Base-by-base conservation (phyloP, 2,888 invertebrate genomes). In the Diadegma fenestrale region DNA sequence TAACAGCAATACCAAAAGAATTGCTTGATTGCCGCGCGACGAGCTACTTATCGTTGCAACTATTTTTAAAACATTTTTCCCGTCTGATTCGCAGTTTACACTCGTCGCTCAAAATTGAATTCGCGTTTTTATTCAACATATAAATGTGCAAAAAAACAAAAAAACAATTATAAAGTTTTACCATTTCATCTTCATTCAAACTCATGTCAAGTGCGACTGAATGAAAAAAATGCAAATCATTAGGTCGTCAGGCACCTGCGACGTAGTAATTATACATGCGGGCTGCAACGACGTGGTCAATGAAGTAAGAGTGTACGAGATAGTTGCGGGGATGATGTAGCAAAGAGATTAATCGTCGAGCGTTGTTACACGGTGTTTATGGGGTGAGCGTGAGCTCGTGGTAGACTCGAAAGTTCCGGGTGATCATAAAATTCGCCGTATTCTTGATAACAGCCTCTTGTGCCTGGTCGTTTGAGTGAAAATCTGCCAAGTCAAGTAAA, bases 1-100 rank as follows among this genome's bases (percentile, higher is more conserved):
- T 88, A 88, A 88, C 88, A 87, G 84, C 87, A 88, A 87, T 88
- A 87, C 88, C 69, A 68, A 77, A n/a, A 73, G 77, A 83, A 75
- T 68, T 45, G 80, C 77, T 78, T 78, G 80, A 83, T 86, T 82
- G 77, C 77, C 66, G 61, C 80, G 73, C 80, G 73, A 37, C 58
- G 77, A 80, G 73, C 63, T 80, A 68, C 66, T 82, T 86, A 77
- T 54, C 63, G 77, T 80, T 80, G 64, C 51, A 83, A 80, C 51
- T 51, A 17, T 80, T 80, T 86, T 80, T 80, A 51, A 68, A 77
- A 63, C 43, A 54, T 72, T 68, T 86, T 83, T 80, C 51, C 8
- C 54, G 41, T 63, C 68, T 45, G 69, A 77, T 45, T 48, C 73
- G 51, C 30, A n/a, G n/a, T n/a, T n/a, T n/a, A 22, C 2, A 79